Conservation (phyloP, 2,888 invertebrate species). For the Chymomyza amoena region DNA sequence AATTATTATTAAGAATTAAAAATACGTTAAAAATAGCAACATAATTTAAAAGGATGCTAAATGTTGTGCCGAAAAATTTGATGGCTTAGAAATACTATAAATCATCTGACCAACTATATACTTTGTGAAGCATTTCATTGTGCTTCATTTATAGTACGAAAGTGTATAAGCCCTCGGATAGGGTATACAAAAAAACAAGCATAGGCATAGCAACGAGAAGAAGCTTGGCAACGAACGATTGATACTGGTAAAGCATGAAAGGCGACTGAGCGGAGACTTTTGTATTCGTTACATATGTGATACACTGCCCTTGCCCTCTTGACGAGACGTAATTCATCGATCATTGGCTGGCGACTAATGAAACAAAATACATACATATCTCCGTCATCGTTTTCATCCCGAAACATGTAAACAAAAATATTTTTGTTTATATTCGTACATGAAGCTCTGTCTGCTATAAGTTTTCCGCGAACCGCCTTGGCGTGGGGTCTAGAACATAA, state of each 20-base stretch:
- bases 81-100: too few relatives aligned
- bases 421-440: conserved; percentile 40
- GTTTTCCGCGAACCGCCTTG: conserved; percentile 28
- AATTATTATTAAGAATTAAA: too few relatives aligned
- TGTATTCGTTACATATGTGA: neutral
- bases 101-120: too few relatives aligned
- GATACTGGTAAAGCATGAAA: neutral
- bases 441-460: conserved; percentile 3
- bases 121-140: too few relatives aligned
- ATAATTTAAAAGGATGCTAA: too few relatives aligned
- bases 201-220: conserved; percentile 11
- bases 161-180: neutral
- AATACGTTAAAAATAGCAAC: too few relatives aligned
- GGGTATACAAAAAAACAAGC: neutral
- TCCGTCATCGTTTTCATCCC: conserved; percentile 36
- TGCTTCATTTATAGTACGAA: neutral
- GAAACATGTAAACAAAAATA: conserved; percentile 60
- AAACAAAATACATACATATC: neutral
- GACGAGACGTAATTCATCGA: too few relatives aligned
- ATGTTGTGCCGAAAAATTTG: too few relatives aligned
- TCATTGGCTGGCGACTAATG: neutral
- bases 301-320: neutral
- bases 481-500: neutral
- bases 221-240: neutral
- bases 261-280: neutral